These are phyloP conservation scores for Saccopteryx leptura DNA, from an alignment of 2,113 vertebrate genomes.

Conservation along the genomic window DNA sequence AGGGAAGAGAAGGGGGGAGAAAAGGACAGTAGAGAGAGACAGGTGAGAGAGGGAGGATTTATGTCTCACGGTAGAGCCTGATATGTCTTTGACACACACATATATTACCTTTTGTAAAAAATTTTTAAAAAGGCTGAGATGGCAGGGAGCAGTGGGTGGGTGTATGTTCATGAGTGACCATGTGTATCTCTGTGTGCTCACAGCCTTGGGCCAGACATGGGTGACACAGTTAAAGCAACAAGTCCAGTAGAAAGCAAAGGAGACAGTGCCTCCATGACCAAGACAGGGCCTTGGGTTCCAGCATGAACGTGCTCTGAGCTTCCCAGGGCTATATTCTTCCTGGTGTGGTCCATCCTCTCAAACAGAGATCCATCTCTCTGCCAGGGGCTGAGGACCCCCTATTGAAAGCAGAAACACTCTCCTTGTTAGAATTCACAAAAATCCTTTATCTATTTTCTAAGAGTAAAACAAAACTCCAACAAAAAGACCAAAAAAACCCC, in stretches of 20 bases:
- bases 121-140: neutral
- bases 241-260: neutral
- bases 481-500: neutral
- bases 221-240: neutral
- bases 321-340: neutral
- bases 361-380: neutral
- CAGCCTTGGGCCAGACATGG: neutral
- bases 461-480: slow-evolving; percentile 2
- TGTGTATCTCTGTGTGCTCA: neutral
- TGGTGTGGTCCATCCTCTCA: neutral
- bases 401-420: neutral
- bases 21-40: neutral
- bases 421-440: neutral
- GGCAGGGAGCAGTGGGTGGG: neutral
- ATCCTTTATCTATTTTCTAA: neutral
- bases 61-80: neutral
- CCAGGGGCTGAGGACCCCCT: neutral
- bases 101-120: neutral
- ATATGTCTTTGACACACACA: neutral
- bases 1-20: neutral
- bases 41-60: neutral
- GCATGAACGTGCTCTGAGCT: too few relatives aligned
- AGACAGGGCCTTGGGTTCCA: neutral
- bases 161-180: too few relatives aligned
- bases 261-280: neutral